phyloP scores from a whole-genome alignment of 2,797 vertebrate genomes.

The Gobionotothen gibberifrons region DNA sequence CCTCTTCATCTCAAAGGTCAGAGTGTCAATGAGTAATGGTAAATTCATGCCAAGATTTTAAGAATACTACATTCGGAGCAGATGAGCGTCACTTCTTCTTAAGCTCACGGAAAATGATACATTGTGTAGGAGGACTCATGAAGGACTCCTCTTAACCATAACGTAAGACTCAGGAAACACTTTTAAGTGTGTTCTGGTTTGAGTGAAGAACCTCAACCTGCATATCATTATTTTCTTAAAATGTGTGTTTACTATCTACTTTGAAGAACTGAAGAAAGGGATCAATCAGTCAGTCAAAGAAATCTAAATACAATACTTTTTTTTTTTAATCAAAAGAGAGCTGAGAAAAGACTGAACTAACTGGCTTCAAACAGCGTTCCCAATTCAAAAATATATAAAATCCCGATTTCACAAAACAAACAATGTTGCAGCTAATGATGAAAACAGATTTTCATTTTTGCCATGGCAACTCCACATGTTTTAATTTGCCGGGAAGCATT shows the following conservation, averaged over 20 bases:
- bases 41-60: too few relatives aligned
- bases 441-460: not conserved
- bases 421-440: not conserved
- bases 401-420: not conserved
- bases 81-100: not conserved
- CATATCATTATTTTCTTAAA: not conserved
- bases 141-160: slow-evolving; percentile 13
- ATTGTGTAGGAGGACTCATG: slow-evolving; percentile 25
- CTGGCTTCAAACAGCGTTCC: not conserved
- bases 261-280: not conserved
- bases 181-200: not conserved
- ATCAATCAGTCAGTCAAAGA: not conserved
- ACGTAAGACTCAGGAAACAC: not conserved
- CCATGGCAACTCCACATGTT: not conserved
- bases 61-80: too few relatives aligned
- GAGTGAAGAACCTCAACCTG: not conserved
- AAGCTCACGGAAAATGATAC: slow-evolving; percentile 14
- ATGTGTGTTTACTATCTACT: not conserved
- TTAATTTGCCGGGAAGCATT: not conserved
- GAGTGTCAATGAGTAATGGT: too few relatives aligned
- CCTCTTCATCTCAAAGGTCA: too few relatives aligned
- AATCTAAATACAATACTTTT: not conserved
- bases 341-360: not conserved
- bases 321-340: not conserved
- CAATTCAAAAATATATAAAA: not conserved